These are phyloP conservation scores for Saxidomus purpurata DNA, from an alignment of 1,140 invertebrate species.

Conservation along the genomic window DNA sequence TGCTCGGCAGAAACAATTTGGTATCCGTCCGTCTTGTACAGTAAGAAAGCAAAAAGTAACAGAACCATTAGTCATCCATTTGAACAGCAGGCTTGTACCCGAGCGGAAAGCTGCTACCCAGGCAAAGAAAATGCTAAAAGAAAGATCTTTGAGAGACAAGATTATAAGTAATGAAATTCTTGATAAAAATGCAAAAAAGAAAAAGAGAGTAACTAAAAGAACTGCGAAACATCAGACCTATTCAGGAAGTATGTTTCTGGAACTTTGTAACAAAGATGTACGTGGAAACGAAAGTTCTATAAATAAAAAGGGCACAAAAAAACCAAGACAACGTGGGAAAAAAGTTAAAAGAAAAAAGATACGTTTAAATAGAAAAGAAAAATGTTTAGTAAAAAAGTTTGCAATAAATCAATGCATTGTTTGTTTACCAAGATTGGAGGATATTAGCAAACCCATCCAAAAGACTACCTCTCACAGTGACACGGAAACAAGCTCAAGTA, in stretches of 20 bases:
- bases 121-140: not conserved
- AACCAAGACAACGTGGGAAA: not conserved
- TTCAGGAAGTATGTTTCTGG: not conserved
- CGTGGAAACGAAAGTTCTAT: not conserved
- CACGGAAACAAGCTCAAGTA: not conserved
- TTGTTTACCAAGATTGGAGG: not conserved
- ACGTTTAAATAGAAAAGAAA: not conserved
- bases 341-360: not conserved
- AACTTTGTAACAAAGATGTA: not conserved
- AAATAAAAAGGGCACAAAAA: not conserved
- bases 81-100: not conserved
- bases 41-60: too few relatives aligned
- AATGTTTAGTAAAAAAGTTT: not conserved
- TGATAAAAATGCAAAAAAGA: not conserved
- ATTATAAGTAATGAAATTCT: not conserved
- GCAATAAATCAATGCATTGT: not conserved
- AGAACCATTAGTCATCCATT: not conserved
- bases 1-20: not conserved
- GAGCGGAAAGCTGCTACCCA: not conserved
- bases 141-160: not conserved
- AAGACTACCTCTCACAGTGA: not conserved
- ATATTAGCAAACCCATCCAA: not conserved
- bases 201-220: not conserved
- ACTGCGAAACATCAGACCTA: not conserved
- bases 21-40: not conserved